A percentile compares a stretch with the other conserved stretches of the same genome.
phyloP scores from a whole-genome alignment of 2,888 invertebrate genomes.

The Elmis aenea region DNA sequence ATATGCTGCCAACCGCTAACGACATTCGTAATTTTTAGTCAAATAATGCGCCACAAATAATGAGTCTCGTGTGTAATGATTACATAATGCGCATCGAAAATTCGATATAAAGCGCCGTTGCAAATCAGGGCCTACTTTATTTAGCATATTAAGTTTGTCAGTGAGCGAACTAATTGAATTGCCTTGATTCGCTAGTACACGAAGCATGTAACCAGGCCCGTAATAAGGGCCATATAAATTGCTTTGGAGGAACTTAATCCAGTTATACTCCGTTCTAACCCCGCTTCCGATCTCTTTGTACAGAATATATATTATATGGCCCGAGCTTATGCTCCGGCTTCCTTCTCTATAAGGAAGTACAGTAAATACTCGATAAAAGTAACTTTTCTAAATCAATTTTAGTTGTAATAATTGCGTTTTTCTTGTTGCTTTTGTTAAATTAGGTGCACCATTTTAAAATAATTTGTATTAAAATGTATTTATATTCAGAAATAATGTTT shows the following conservation, averaged over 20 bases:
- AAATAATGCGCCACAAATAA: constrained; percentile 9
- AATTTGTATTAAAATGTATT: too few relatives aligned
- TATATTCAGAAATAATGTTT: too few relatives aligned
- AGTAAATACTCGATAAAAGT: too few relatives aligned
- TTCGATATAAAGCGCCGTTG: constrained; percentile 18
- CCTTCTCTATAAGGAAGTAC: too few relatives aligned
- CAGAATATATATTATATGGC: constrained; percentile 3
- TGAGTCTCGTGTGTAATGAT: constrained; percentile 19
- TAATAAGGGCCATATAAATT: constrained; percentile 43
- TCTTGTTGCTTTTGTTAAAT: too few relatives aligned
- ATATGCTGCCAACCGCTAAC: too few relatives aligned
- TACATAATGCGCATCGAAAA: constrained; percentile 19
- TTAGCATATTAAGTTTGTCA: constrained; percentile 44
- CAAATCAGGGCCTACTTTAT: constrained; percentile 40
- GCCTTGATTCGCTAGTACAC: constrained; percentile 41
- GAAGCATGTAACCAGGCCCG: constrained; percentile 40
- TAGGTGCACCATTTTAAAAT: too few relatives aligned
- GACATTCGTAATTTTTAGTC: too few relatives aligned
- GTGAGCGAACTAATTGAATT: constrained; percentile 42
- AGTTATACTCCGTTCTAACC: constrained; percentile 34
- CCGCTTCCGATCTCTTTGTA: constrained; percentile 36
- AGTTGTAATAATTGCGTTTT: too few relatives aligned
- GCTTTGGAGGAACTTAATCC: constrained; percentile 42
- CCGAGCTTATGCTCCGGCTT: neutral
- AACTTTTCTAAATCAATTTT: too few relatives aligned